phyloP scores from a whole-genome alignment of 2,888 invertebrate genomes.

The Drosophila melanosoma region DNA sequence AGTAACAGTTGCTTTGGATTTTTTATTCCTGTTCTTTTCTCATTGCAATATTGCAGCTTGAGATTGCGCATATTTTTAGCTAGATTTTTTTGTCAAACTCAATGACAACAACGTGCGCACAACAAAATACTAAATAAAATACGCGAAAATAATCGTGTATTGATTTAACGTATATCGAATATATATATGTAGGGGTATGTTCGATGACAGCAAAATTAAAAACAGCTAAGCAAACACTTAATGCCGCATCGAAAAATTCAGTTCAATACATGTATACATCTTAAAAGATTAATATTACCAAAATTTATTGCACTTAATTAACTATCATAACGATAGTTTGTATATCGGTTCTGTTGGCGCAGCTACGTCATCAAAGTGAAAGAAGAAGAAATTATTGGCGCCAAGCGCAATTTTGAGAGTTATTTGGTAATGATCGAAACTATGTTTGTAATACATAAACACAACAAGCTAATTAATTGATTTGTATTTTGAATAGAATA shows the following conservation, averaged over 20 bases:
- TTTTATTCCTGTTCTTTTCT: conserved; percentile 46
- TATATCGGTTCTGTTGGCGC: not conserved
- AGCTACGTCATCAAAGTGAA: not conserved
- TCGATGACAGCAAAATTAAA: not conserved
- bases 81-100: conserved; percentile 34
- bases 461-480: not conserved
- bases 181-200: not conserved
- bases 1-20: conserved; percentile 69
- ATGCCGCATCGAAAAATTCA: not conserved
- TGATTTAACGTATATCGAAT: conserved; percentile 7
- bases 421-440: not conserved
- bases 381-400: conserved; percentile 12
- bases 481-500: not conserved
- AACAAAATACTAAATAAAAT: conserved; percentile 21
- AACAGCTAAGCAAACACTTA: not conserved
- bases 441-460: not conserved
- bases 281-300: not conserved
- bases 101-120: conserved; percentile 52
- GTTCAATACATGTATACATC: not conserved
- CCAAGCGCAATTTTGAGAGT: not conserved
- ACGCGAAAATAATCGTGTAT: not conserved
- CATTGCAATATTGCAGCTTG: conserved; percentile 75
- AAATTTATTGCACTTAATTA: not conserved
- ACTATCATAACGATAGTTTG: not conserved
- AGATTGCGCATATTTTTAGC: conserved; percentile 79